phyloP scores from a whole-genome alignment of 2,888 invertebrate genomes.

The Athetis lepigone region DNA sequence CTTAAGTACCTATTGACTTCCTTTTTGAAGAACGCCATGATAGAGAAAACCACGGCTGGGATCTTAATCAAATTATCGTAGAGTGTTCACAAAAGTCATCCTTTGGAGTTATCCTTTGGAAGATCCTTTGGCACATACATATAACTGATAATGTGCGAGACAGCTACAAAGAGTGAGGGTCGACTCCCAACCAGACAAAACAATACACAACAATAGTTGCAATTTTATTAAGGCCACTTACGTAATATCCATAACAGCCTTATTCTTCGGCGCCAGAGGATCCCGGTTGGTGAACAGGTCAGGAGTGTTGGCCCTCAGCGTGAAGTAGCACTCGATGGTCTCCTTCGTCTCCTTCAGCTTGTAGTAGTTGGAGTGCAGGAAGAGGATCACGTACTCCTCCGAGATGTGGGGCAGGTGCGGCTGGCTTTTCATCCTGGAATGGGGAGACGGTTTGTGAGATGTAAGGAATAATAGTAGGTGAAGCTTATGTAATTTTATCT shows the following conservation, averaged over 20 bases:
- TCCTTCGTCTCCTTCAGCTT: slow-evolving; percentile 87
- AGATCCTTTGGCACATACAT: no score
- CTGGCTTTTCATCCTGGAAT: slow-evolving; percentile 91
- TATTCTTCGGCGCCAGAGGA: slow-evolving; percentile 86
- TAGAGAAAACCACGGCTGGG: no score
- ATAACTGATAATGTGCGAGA: no score
- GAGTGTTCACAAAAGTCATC: no score
- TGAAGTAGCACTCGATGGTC: slow-evolving; percentile 90
- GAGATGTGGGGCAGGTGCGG: slow-evolving; percentile 91
- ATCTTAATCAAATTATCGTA: no score
- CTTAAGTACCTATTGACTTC: no score
- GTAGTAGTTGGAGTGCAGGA: slow-evolving; percentile 91
- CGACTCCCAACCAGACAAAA: no score
- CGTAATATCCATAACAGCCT: slow-evolving; percentile 90
- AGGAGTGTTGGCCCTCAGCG: slow-evolving; percentile 90
- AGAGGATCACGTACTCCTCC: slow-evolving; percentile 92
- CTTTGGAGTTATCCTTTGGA: no score
- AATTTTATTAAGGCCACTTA: slow-evolving; percentile 77
- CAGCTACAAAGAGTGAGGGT: no score
- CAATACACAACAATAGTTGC: no score
- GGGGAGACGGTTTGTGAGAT: slow-evolving; percentile 64
- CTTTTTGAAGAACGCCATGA: no score
- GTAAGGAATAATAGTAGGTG: neutral
- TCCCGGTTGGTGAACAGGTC: slow-evolving; percentile 91
- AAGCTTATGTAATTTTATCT: neutral